Base-by-base conservation (phyloP, 2,113 vertebrate species). In the Eublepharis macularius region DNA sequence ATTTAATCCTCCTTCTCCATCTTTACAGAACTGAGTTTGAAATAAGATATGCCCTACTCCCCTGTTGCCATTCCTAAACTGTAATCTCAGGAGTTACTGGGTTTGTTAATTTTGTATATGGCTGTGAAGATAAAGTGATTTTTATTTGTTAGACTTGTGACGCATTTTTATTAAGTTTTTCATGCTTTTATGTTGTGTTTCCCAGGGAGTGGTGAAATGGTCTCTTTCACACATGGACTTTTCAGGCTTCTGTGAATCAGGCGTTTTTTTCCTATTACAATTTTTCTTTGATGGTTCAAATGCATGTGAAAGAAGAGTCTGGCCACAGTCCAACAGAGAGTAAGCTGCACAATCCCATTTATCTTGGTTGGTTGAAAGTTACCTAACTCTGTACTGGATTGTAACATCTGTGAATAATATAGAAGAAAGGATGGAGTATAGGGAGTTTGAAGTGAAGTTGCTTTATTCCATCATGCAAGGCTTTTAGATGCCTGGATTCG, bases 1-100 rank as follows among this genome's bases (percentile, higher is more conserved):
- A 68, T 90, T 86, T 77, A 87, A 81, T 81, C 39, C 72, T 69
- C 82, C 43, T 88, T 88, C 85, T 60, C 54, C 54, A 86, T 83
- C 57, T 7, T 1, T 43, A 63, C 83, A 45, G 70, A 65, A 60
- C 81, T 86, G 57, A 1, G 65, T 86, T 91, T 88, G 32, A 84
- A 84, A 70, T 74, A 68, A 84, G 70, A 51, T 54, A 49, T 80
- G 76, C 3, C 0, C 54, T n/a, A n/a, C n/a, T 24, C 75, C 68
- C 36, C 76, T 90, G 4, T 8, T 36, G 80, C 16, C 17, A 1
- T 60, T 36, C 6, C 54, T 77, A 72, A 32, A 26, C 36, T 87
- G 17, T 90, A 72, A 81, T 39, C 74, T 76, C 0, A 0, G 75
- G 60, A 57, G 34, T 76, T 80, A 68, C 54, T 78, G 11, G 16